Evolutionary conservation across 2,888 invertebrate genomes (phyloP).

Genomic region (Papilio gigon): DNA sequence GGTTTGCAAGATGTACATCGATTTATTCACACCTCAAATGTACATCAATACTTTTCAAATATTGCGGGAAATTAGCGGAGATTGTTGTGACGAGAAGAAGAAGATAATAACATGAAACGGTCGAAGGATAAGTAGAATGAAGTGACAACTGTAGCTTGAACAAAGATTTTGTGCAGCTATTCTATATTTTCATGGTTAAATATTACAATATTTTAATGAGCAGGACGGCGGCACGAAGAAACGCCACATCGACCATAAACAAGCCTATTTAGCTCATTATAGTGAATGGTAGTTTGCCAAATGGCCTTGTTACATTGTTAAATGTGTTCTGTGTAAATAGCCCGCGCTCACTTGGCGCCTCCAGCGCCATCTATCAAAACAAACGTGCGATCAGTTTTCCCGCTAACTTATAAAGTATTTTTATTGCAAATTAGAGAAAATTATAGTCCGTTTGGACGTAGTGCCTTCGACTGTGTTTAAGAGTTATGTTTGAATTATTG

Average conservation of each 20-base stretch:
- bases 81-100: no score
- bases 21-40: no score
- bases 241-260: constrained; percentile 16
- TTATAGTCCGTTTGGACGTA: neutral
- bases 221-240: neutral
- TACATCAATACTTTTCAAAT: no score
- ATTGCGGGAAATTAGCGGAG: no score
- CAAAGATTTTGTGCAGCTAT: neutral
- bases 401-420: constrained; percentile 4
- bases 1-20: no score
- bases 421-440: constrained; percentile 3
- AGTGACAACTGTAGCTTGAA: no score
- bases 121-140: no score
- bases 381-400: constrained; percentile 8
- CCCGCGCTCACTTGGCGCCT: constrained; percentile 4
- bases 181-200: neutral
- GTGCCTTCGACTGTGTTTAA: no score
- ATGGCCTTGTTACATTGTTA: constrained; percentile 16
- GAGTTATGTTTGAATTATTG: no score
- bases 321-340: constrained; percentile 7
- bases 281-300: constrained; percentile 19
- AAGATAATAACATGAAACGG: no score
- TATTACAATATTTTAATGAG: constrained; percentile 1
- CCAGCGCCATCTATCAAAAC: neutral
- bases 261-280: constrained; percentile 19